Conservation (phyloP, 2,888 invertebrate genomes). For the Octodonta nipae region DNA sequence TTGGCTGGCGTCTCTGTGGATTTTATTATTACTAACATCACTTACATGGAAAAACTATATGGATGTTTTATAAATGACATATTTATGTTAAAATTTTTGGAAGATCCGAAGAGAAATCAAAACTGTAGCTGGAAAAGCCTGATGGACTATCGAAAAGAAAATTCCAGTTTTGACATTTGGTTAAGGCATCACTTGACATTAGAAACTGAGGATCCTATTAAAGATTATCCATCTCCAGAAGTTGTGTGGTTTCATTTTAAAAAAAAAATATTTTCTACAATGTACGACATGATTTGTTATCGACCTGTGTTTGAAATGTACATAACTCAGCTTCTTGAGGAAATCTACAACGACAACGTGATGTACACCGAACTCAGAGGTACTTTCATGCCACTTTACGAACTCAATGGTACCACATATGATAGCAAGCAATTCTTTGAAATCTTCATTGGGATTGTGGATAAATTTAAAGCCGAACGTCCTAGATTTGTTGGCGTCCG, state of each 20-base stretch:
- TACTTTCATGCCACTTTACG: constrained; percentile 42
- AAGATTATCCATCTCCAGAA: constrained; percentile 24
- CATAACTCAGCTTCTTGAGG: constrained; percentile 41
- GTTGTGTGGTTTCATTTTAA: constrained; percentile 43
- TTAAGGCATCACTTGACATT: constrained; percentile 21
- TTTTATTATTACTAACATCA: constrained; percentile 46
- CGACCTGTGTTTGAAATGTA: constrained; percentile 43
- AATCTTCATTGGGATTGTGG: constrained; percentile 37
- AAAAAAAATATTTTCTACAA: constrained; percentile 37
- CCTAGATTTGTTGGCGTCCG: constrained; percentile 46
- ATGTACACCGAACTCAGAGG: constrained; percentile 46
- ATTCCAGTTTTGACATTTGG: constrained; percentile 19
- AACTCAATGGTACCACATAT: constrained; percentile 41
- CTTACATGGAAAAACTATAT: constrained; percentile 48
- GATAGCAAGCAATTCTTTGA: constrained; percentile 37
- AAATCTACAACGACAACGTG: constrained; percentile 49
- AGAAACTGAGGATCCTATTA: constrained; percentile 22
- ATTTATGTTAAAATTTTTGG: constrained; percentile 31
- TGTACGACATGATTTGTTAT: constrained; percentile 41
- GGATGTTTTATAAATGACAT: constrained; percentile 28
- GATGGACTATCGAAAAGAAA: constrained; percentile 33
- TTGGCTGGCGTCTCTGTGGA: constrained; percentile 49
- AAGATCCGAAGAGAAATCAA: constrained; percentile 17
- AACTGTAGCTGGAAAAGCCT: constrained; percentile 38
- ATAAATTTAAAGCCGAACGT: constrained; percentile 41